Evolutionary conservation across 1,140 invertebrate species (phyloP), one percentile per base, ranked within the genome.

Genomic region (Euura lappo): DNA sequence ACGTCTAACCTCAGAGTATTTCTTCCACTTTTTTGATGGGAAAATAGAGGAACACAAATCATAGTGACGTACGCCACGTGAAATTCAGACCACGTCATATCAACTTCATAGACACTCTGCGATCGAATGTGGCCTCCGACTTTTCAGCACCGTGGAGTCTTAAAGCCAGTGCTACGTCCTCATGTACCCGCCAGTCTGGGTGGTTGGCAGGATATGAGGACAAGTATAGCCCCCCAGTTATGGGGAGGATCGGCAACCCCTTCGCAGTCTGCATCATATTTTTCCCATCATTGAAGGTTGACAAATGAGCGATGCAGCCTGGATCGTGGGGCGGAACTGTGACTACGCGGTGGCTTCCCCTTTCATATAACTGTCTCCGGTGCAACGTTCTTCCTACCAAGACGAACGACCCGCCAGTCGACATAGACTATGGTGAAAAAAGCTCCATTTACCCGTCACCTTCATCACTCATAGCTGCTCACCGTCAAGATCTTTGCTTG

Each of bases 261-360:
- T 60, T 60, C 51, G 13, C 10, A 11, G 51, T 60, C 8, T 60
- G 51, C 51, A 60, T 60, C 51, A 60, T 60, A 60, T 60, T 60
- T 60, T n/a, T 60, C 51, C 51, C 51, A 60, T 8, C 51, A 60
- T 60, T 60, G 51, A 60, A 60, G 51, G 51, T n/a, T 60, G 51
- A 60, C 51, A 60, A 60, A 60, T n/a, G 51, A 60, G 51, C 51
- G 51, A 60, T 60, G 51, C 51, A 60, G 51, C 6, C 8, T 11
- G 6, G 5, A 60, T 6, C 6, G 51, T n/a, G 13, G 51, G 6
- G 51, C 51, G 51, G 51, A 60, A 60, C 51, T 60, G 8, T 60
- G 51, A 60, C 51, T 60, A 60, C 51, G 13, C 51, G 51, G 3
- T 3, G 51, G 8, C 3, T 60, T n/a, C 51, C 51, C 6, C 47